phyloP scores from a whole-genome alignment of 2,113 vertebrate genomes.

The Osmerus mordax region DNA sequence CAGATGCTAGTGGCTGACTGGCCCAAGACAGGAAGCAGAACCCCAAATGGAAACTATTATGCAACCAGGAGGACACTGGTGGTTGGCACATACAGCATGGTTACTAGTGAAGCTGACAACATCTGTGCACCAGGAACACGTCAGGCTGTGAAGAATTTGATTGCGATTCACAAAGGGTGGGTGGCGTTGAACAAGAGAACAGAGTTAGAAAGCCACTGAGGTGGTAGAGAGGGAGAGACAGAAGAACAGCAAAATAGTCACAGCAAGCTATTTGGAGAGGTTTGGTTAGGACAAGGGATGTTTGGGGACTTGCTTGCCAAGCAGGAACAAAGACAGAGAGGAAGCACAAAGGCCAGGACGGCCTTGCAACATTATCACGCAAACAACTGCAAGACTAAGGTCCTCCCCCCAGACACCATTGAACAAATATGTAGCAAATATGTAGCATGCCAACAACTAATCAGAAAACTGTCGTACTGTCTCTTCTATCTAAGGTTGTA shows the following conservation, averaged over 20 bases:
- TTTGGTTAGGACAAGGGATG: slow-evolving; percentile 63
- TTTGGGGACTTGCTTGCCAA: slow-evolving; percentile 64
- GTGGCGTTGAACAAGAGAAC: background rate
- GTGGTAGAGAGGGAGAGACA: slow-evolving; percentile 2
- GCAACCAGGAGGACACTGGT: too few species aligned
- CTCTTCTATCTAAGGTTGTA: too few species aligned
- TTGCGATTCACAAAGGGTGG: slow-evolving; percentile 9
- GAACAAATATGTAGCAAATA: slow-evolving; percentile 1
- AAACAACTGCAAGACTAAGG: slow-evolving; percentile 57
- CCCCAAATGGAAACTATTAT: slow-evolving; percentile 6
- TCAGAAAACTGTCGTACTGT: background rate
- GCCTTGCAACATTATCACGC: slow-evolving; percentile 68
- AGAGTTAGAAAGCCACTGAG: slow-evolving; percentile 17
- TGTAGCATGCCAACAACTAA: background rate
- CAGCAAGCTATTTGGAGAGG: slow-evolving; percentile 36
- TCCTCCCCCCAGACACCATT: slow-evolving; percentile 43
- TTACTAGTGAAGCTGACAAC: too few species aligned
- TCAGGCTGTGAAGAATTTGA: background rate
- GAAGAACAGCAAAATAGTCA: slow-evolving; percentile 17
- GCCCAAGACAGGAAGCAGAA: slow-evolving; percentile 40
- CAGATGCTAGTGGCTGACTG: slow-evolving; percentile 40
- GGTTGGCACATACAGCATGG: too few species aligned
- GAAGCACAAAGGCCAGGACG: slow-evolving; percentile 64
- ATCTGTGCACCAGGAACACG: too few species aligned
- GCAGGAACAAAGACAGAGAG: slow-evolving; percentile 54